A percentile compares a stretch with the other conserved stretches of the same genome.
These are phyloP conservation scores for Myotis myotis DNA, from an alignment of 2,797 vertebrate genomes.

Conservation along the genomic window DNA sequence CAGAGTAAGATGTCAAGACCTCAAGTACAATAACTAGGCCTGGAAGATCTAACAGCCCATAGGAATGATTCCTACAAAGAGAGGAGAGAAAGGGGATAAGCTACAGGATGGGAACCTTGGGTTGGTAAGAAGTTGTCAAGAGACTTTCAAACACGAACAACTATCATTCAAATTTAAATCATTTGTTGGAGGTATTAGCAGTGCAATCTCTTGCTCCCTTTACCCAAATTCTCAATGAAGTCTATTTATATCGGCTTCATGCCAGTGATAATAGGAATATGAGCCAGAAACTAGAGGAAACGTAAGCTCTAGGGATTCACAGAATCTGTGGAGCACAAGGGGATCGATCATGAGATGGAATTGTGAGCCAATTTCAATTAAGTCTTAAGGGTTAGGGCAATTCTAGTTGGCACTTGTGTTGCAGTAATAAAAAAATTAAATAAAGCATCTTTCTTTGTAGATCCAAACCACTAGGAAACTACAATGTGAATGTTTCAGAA, in stretches of 20 bases:
- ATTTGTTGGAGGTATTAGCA: neutral
- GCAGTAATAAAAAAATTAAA: neutral
- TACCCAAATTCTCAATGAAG: neutral
- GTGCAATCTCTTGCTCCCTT: neutral
- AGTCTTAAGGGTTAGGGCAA: neutral
- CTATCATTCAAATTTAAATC: neutral
- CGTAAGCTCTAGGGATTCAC: neutral
- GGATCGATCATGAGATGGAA: neutral
- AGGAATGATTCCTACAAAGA: neutral
- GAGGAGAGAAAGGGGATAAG: too few species aligned
- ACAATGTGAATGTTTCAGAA: neutral
- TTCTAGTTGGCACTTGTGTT: neutral
- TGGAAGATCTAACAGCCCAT: neutral
- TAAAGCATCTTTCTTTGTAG: neutral
- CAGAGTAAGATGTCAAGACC: neutral
- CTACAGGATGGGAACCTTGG: fast-evolving
- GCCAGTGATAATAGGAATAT: neutral
- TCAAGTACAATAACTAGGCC: neutral
- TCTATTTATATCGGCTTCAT: neutral
- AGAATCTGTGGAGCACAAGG: neutral
- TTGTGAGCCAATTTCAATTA: neutral
- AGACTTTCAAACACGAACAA: neutral
- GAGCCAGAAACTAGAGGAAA: neutral
- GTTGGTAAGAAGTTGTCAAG: neutral
- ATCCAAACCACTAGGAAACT: neutral